Base-by-base conservation (phyloP, 2,113 vertebrate species). In the Platysteira castanea region DNA sequence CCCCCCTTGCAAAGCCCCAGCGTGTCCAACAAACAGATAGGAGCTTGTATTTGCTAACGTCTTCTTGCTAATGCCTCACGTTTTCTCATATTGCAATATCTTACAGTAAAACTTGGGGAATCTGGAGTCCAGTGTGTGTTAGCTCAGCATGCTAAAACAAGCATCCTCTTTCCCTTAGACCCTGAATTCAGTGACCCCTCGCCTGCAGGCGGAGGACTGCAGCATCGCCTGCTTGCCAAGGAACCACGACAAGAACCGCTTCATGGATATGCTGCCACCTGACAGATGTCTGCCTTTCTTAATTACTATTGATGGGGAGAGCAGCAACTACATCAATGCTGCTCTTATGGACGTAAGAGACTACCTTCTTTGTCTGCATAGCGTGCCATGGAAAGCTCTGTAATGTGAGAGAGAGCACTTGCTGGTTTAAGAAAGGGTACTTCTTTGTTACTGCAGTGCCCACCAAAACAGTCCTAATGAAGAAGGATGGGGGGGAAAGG, bases 311-410 rank as follows among this genome's bases (percentile, higher is more conserved):
- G 99, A 99, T 56, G 99, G 99, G 59, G 99, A 99, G 96, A 99
- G 99, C 97, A 99, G 99, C 98, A 99, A 99, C 98, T 99, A 99
- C 98, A 99, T 99, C 98, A 99, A 99, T 84, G 99, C 99, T 80
- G 99, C 99, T 75, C 99, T 99, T 96, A 99, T 99, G 99, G 99
- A 99, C 15, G 99, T 99, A 99, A 99, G 99, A 98, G 92, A 97
- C 97, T 95, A 44, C 78, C 91, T 88, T 80, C 94, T 97, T 96
- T 98, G 96, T 98, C 91, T 82, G 53, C 17, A 2, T 41, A 73
- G 74, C 19, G 54, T 89, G 69, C 88, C 12, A 3, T n/a, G 63
- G 85, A 96, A 97, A 90, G 44, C 82, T 59, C 20, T 64, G 52
- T 90, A 91, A 89, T 73, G 35, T 39, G 47, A 74, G 87, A 92